Percentiles rank a stretch among this genome's conserved stretches.
Conservation (phyloP, 2,888 invertebrate genomes). For the Idaea straminata region DNA sequence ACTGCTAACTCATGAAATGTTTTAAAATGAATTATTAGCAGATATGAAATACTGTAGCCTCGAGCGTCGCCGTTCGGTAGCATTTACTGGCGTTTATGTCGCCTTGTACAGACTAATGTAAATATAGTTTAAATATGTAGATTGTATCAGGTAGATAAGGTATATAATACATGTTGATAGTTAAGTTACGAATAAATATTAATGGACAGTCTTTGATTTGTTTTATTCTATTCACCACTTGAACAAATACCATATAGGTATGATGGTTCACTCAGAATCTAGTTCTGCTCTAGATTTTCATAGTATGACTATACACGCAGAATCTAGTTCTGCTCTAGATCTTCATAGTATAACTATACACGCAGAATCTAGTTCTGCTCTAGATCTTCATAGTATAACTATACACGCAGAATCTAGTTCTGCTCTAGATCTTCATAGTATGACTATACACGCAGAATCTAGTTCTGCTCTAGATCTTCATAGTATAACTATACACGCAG, state of each 20-base stretch:
- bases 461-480: too few species aligned
- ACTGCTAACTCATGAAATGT: conserved; percentile 6
- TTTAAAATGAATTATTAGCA: conserved; percentile 12
- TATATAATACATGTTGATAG: conserved; percentile 64
- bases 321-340: too few species aligned
- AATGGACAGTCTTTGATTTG: conserved; percentile 52
- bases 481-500: too few species aligned
- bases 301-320: background rate
- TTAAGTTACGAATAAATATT: conserved; percentile 74
- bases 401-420: too few species aligned
- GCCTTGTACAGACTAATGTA: conserved; percentile 72
- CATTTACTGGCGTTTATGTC: conserved; percentile 58
- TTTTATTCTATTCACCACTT: conserved; percentile 10
- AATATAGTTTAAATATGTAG: conserved; percentile 56
- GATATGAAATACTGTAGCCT: conserved; percentile 3
- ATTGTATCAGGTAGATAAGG: conserved; percentile 52
- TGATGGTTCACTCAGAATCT: background rate
- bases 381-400: too few species aligned
- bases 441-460: too few species aligned
- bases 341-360: too few species aligned
- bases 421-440: too few species aligned
- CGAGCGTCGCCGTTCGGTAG: conserved; percentile 43
- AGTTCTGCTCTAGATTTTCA: background rate
- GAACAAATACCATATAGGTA: background rate
- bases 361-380: too few species aligned